A percentile compares a stretch with the other conserved stretches of the same genome.
These are phyloP conservation scores for Hippocampus barbouri DNA, from an alignment of 2,113 vertebrate genomes.

Conservation along the genomic window DNA sequence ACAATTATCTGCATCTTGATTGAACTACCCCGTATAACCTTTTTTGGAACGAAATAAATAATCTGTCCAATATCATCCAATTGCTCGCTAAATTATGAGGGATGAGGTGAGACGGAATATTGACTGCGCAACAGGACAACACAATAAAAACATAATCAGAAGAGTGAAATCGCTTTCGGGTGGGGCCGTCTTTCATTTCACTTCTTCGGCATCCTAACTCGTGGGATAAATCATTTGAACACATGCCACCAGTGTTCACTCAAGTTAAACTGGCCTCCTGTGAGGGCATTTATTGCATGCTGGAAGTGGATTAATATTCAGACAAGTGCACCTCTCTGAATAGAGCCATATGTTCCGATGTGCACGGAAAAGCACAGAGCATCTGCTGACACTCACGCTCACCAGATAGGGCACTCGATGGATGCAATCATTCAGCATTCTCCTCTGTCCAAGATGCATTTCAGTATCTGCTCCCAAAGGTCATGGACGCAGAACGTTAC, in stretches of 20 bases:
- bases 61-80: background rate
- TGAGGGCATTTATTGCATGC: constrained; percentile 25
- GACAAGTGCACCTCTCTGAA: constrained; percentile 29
- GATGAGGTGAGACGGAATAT: constrained; percentile 14
- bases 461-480: background rate
- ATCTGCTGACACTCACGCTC: constrained; percentile 36
- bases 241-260: constrained; percentile 39
- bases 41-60: background rate
- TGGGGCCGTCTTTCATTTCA: constrained; percentile 41
- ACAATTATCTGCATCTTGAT: background rate
- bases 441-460: constrained; percentile 2
- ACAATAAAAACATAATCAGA: constrained; percentile 48
- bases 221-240: constrained; percentile 48
- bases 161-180: constrained; percentile 43
- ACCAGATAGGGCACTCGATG: constrained; percentile 22
- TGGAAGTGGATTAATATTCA: constrained; percentile 55
- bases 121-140: constrained; percentile 24
- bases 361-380: constrained; percentile 25
- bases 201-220: constrained; percentile 24
- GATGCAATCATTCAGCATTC: constrained; percentile 7
- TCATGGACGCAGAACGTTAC: background rate
- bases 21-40: background rate
- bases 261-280: constrained; percentile 35
- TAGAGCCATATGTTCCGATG: constrained; percentile 50
- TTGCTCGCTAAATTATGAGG: background rate